Evolutionary conservation across 1,140 invertebrate species (phyloP), one percentile per base, ranked within the genome.

Genomic region (Agrypnia vestita): DNA sequence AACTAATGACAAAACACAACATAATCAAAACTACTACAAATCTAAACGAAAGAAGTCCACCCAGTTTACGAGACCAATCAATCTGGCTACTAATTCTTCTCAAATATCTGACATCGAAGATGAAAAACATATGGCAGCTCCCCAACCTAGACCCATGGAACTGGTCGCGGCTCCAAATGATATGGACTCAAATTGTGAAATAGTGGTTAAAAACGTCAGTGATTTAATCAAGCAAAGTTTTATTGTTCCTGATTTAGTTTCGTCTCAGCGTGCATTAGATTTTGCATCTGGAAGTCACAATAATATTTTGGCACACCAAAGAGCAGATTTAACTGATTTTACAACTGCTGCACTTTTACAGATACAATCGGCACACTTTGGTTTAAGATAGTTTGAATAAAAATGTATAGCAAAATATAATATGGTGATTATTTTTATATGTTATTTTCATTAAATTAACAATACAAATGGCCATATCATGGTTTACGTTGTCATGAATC

Each of bases 201-300:
- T 47, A 13, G 35, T 11, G 3, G 76, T 47, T 17, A 78, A 71
- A 56, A 81, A 69, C 69, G 61, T 81, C n/a, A 49, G 67, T 13
- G 76, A 78, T 74, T 56, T 79, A 35, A 59, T 75, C 9, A 79
- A 78, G n/a, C 80, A 79, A 13, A 76, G 78, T 72, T 56, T 82
- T 46, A 76, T 64, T 0, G 73, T 79, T 13, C 67, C 80, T 0
- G 77, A 79, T 47, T 44, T 82, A 17, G 59, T 78, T 3, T 53
- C 76, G 0, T 49, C 77, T 0, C 80, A 78, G 11, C 69, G 73
- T 7, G 76, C 61, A 4, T 44, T 82, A 4, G 80, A 81, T 13
- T 62, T 77, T 19, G 79, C 75, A 15, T 76, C 46, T 25, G 79
- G 61, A 4, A 81, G 61, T 35, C 75, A 78, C 49, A 75, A 53